phyloP scores from a whole-genome alignment of 2,888 invertebrate species.

The Zeuzera pyrina region DNA sequence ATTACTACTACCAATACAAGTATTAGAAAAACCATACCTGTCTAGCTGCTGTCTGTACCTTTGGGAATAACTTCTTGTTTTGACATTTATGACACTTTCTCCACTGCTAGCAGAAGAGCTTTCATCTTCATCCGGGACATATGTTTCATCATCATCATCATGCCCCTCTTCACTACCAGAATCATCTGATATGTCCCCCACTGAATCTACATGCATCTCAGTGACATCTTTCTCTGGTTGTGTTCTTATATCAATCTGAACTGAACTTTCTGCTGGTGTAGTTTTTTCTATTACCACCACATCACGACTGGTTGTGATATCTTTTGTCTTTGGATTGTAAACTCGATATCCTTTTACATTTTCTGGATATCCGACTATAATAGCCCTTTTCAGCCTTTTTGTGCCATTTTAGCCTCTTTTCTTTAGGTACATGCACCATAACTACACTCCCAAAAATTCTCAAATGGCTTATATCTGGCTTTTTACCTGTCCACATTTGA shows the following conservation, averaged over 20 bases:
- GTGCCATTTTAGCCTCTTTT: not conserved
- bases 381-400: not conserved
- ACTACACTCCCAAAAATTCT: not conserved
- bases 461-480: slow-evolving; percentile 8
- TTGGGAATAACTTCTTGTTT: too few relatives aligned
- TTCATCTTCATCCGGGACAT: slow-evolving; percentile 2
- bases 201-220: slow-evolving; percentile 5
- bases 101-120: too few relatives aligned
- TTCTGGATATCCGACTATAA: not conserved
- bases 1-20: too few relatives aligned
- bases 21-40: too few relatives aligned
- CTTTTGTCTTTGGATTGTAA: slow-evolving; percentile 3
- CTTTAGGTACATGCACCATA: not conserved
- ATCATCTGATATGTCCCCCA: slow-evolving; percentile 1
- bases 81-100: too few relatives aligned
- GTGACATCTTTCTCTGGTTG: not conserved
- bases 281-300: slow-evolving; percentile 8
- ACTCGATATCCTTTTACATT: not conserved
- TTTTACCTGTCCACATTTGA: slow-evolving; percentile 7
- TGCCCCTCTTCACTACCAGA: not conserved
- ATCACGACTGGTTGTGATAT: slow-evolving; percentile 10
- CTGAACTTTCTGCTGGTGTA: not conserved
- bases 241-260: slow-evolving; percentile 1
- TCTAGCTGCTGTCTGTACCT: too few relatives aligned
- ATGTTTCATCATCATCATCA: not conserved